Evolutionary conservation across 2,888 invertebrate species (phyloP), one percentile per base, ranked within the genome.

Genomic region (Suillia variegata): DNA sequence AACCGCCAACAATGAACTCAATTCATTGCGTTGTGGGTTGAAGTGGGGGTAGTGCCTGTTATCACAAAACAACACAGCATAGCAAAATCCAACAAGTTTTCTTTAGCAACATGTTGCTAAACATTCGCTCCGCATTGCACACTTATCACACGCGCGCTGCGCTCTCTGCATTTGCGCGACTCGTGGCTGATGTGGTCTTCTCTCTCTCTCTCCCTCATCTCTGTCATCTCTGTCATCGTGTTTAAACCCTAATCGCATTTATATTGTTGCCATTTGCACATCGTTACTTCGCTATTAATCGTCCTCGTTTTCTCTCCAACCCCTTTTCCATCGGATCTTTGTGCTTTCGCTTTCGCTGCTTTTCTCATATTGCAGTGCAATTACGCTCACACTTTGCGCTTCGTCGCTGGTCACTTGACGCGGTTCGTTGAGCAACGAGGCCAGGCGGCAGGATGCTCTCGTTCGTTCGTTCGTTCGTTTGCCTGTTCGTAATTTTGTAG

Each of bases 271-370:
- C 73, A 73, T 72, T 74, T 72, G 71, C 75, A 73, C 72, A 73
- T 73, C 73, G 73, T 72, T 72, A 74, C 74, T 73, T 70, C 71
- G 66, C 71, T 69, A 73, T 74, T 74, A 74, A 74, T n/a, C n/a
- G n/a, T n/a, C 65, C 68, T 67, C 64, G 71, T 71, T 75, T 73
- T 74, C 68, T 59, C 63, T 38, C 8, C 38, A 38, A 63, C 63
- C 66, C 58, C 34, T 56, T 51, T 57, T 60, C 67, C 61, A 68
- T 70, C 68, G 62, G 66, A 70, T 54, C 62, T 48, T 59, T 58
- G 51, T 54, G 47, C 49, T 51, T 59, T 55, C 56, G 49, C 59
- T 52, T 24, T 33, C 17, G 0, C 26, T n/a, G 20, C 50, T 20
- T 45, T 15, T 17, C 56, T 12, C 50, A 38, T 31, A 3, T 45